Evolutionary conservation across 2,113 vertebrate genomes (phyloP).

Genomic region (Aldabrachelys gigantea): DNA sequence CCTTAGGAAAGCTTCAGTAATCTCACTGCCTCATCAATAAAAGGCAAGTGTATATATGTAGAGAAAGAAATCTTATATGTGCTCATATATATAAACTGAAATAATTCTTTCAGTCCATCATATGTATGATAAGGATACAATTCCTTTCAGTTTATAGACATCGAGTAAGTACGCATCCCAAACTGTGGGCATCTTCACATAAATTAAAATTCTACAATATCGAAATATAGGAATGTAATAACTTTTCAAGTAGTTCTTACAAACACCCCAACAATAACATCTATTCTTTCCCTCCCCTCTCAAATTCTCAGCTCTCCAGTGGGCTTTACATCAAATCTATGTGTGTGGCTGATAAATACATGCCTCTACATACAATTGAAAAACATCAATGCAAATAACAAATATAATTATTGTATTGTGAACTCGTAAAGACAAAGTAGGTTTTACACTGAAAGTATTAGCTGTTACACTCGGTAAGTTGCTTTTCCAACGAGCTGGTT

Average conservation of each 20-base stretch:
- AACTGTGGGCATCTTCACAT: not conserved
- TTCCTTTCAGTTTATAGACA: not conserved
- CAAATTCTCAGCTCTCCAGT: not conserved
- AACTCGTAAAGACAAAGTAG: not conserved
- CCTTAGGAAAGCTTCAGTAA: not conserved
- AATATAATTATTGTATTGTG: not conserved
- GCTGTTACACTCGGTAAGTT: not conserved
- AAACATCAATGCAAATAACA: not conserved
- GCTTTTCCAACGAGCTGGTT: constrained; percentile 21
- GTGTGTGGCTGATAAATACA: not conserved
- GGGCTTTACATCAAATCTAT: not conserved
- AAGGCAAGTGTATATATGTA: not conserved
- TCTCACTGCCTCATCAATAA: not conserved
- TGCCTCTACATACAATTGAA: not conserved
- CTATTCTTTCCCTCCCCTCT: not conserved
- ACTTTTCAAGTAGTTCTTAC: not conserved
- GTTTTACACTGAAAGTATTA: not conserved
- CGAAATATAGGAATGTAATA: not conserved
- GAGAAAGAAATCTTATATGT: not conserved
- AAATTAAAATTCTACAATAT: not conserved
- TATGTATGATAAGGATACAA: not conserved
- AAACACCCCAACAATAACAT: not conserved
- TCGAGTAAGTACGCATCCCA: not conserved
- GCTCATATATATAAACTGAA: not conserved
- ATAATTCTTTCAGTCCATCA: not conserved